Conservation (phyloP, 1,140 invertebrate species). For the Drosophila pseudoobscura region DNA sequence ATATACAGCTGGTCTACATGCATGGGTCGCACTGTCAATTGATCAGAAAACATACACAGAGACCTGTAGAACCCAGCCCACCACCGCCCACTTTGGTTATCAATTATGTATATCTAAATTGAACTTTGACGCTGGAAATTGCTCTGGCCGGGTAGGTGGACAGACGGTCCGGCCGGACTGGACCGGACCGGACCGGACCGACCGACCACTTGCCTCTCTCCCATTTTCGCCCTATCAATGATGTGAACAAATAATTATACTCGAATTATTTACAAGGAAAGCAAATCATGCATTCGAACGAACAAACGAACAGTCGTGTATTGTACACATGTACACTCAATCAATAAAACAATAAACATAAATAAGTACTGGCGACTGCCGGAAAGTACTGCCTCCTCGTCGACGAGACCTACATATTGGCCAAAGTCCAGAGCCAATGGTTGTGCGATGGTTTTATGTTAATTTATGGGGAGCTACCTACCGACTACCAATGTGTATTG, state of each 20-base stretch:
- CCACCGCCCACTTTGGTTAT: constrained; percentile 40
- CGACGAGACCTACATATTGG: neutral
- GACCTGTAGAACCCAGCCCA: neutral
- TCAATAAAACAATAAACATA: constrained; percentile 44
- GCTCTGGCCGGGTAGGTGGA: constrained; percentile 10
- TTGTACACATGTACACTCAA: constrained; percentile 2
- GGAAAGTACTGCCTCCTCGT: too few relatives aligned
- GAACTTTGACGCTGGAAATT: constrained; percentile 72
- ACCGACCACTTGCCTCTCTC: too few relatives aligned
- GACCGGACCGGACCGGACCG: too few relatives aligned
- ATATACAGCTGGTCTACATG: neutral
- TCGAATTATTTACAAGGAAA: constrained; percentile 22
- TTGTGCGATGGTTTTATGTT: constrained; percentile 1
- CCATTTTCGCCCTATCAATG: neutral
- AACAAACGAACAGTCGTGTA: neutral
- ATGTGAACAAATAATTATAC: constrained; percentile 41
- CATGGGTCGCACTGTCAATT: constrained; percentile 10
- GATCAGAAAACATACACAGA: constrained; percentile 2
- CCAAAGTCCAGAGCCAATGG: constrained; percentile 25
- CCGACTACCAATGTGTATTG: neutral
- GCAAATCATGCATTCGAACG: constrained; percentile 4
- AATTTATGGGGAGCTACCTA: constrained; percentile 12
- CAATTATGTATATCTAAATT: constrained; percentile 74
- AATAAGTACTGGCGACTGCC: neutral
- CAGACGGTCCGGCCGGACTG: too few relatives aligned